Percentiles rank a stretch among this genome's conserved stretches.
Evolutionary conservation across 53 echinoderm and acorn worm genomes (phyloP).

Genomic region (Astropecten irregularis): DNA sequence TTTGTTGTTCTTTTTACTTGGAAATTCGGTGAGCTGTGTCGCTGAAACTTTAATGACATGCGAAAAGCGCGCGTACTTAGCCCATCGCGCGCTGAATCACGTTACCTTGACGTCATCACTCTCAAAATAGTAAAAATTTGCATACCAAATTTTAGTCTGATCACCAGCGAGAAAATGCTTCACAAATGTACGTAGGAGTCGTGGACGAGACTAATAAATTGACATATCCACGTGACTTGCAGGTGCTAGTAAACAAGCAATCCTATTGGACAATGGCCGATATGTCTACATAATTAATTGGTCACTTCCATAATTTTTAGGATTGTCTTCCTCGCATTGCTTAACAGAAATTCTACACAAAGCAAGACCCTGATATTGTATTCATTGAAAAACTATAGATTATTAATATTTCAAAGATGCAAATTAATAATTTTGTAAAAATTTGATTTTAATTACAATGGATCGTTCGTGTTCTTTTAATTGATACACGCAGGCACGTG

Average conservation of each 20-base stretch:
- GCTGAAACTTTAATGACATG: no score
- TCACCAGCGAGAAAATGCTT: neutral
- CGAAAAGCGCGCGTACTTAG: no score
- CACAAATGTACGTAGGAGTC: neutral
- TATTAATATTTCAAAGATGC: no score
- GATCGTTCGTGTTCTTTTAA: no score
- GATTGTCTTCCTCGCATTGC: no score
- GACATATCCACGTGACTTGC: slow-evolving; percentile 47
- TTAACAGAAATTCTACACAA: neutral
- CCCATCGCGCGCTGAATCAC: no score
- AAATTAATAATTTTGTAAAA: no score
- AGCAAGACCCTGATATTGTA: no score
- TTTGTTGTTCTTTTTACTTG: no score
- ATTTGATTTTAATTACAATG: no score
- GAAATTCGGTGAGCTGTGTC: no score
- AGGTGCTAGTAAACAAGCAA: slow-evolving; percentile 56
- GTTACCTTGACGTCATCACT: slow-evolving; percentile 16
- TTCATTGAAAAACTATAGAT: no score
- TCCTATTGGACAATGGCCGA: slow-evolving; percentile 1
- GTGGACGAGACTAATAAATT: slow-evolving; percentile 1
- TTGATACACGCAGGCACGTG: slow-evolving; percentile 32
- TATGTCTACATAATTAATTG: slow-evolving; percentile 27
- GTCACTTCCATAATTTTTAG: slow-evolving; percentile 16
- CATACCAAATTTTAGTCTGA: slow-evolving; percentile 23
- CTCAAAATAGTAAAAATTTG: neutral